Percentiles rank a stretch among this genome's conserved stretches.
Evolutionary conservation across 2,797 vertebrate genomes (phyloP).

Genomic region (Rhinogobio ventralis): DNA sequence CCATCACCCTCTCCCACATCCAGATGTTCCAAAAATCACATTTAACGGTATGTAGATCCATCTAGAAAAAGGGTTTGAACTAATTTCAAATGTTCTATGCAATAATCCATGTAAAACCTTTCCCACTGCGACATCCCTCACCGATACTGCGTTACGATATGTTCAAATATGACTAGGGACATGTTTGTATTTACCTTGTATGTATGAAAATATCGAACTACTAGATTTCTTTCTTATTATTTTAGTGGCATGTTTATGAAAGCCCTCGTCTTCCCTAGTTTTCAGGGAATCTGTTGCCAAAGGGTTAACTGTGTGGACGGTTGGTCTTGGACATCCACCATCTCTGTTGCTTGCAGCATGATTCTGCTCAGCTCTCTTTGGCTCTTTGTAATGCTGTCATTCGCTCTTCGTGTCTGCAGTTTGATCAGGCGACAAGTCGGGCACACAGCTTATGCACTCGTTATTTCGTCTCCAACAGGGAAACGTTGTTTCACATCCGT

Average conservation of each 20-base stretch:
- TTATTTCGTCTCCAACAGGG: slow-evolving; percentile 53
- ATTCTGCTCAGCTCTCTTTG: slow-evolving; percentile 87
- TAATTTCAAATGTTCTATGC: slow-evolving; percentile 97
- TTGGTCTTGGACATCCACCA: slow-evolving; percentile 86
- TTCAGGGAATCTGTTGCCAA: slow-evolving; percentile 91
- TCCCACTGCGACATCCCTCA: slow-evolving; percentile 86
- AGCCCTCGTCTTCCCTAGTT: slow-evolving; percentile 72
- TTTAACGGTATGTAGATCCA: slow-evolving; percentile 26
- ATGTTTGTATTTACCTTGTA: slow-evolving; percentile 87
- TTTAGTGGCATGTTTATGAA: slow-evolving; percentile 95
- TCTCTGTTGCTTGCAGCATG: slow-evolving; percentile 90
- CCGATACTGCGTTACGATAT: slow-evolving; percentile 66
- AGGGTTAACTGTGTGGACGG: slow-evolving; percentile 89
- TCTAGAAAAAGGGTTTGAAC: slow-evolving; percentile 76
- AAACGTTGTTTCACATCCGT: neutral
- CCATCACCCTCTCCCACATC: slow-evolving; percentile 45
- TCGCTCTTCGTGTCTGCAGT: slow-evolving; percentile 83
- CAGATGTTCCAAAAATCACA: slow-evolving; percentile 40
- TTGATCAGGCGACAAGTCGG: slow-evolving; percentile 51
- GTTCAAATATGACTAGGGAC: slow-evolving; percentile 78
- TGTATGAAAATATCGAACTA: slow-evolving; percentile 83
- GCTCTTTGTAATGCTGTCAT: slow-evolving; percentile 89
- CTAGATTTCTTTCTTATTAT: slow-evolving; percentile 74
- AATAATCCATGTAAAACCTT: slow-evolving; percentile 88
- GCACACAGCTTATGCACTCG: slow-evolving; percentile 57